Evolutionary conservation across 1,140 invertebrate species (phyloP).

Genomic region (Bombus fervidus): DNA sequence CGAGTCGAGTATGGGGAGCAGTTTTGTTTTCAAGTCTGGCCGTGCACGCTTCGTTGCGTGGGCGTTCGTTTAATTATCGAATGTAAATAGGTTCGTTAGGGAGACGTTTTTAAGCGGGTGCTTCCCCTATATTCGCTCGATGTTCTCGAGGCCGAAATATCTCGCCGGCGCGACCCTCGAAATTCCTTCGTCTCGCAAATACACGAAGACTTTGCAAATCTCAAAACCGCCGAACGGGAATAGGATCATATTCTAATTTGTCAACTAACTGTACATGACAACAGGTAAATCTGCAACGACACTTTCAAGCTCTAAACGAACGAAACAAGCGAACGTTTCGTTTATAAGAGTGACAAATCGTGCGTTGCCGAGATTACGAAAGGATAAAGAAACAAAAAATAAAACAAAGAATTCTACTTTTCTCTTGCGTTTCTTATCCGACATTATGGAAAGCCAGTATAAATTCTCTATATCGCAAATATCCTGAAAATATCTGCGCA

Average conservation of each 20-base stretch:
- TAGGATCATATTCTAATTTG: no score
- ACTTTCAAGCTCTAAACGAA: neutral
- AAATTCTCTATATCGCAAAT: neutral
- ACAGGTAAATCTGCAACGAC: no score
- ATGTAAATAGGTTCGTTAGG: conserved; percentile 73
- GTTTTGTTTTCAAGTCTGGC: conserved; percentile 43
- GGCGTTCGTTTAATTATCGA: conserved; percentile 69
- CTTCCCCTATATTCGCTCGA: neutral
- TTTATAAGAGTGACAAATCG: neutral
- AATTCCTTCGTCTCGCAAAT: neutral
- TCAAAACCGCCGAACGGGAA: no score
- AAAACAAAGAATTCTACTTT: no score
- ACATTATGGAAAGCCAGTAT: neutral
- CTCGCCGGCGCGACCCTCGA: neutral
- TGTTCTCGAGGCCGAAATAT: neutral
- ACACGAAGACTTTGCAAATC: conserved; percentile 8
- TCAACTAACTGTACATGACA: no score
- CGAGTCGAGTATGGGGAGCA: conserved; percentile 10
- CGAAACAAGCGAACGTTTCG: neutral
- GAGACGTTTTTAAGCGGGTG: conserved; percentile 57
- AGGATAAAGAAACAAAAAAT: no score
- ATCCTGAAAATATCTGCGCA: neutral
- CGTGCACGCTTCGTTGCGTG: conserved; percentile 22
- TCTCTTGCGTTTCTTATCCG: neutral
- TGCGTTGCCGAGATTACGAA: neutral